Evolutionary conservation across 2,797 vertebrate species (phyloP).

Genomic region (Pterois miles): DNA sequence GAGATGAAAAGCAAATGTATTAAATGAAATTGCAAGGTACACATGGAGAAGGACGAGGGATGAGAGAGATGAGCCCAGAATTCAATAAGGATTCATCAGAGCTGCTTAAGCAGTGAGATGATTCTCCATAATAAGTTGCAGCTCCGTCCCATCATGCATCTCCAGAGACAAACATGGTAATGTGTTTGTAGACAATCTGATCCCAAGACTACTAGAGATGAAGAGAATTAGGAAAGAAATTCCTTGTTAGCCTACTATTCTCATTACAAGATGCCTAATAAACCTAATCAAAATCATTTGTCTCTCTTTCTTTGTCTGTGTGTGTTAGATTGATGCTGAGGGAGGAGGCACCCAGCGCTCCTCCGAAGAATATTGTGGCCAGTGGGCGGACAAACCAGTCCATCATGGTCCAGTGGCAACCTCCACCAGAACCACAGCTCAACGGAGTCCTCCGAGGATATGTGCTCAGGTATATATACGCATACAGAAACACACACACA

Average conservation of each 20-base stretch:
- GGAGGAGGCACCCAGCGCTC: constrained; percentile 94
- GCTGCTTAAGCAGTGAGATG: constrained; percentile 38
- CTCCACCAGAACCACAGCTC: constrained; percentile 93
- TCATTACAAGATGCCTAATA: constrained; percentile 23
- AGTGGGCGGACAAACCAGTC: constrained; percentile 97
- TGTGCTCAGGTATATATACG: constrained; percentile 87
- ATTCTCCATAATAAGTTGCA: constrained; percentile 20
- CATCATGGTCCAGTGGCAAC: constrained; percentile 99
- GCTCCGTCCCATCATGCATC: constrained; percentile 1
- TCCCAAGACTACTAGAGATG: constrained; percentile 10
- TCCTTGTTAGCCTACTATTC: neutral
- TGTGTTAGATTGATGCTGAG: constrained; percentile 89
- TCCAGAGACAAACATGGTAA: constrained; percentile 33
- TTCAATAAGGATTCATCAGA: constrained; percentile 54
- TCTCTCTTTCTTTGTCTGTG: constrained; percentile 31
- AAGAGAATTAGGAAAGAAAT: neutral
- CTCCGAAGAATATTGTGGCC: constrained; percentile 95
- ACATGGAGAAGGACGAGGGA: constrained; percentile 20
- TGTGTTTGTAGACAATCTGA: constrained; percentile 27
- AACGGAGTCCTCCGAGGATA: constrained; percentile 94
- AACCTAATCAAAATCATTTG: constrained; percentile 5
- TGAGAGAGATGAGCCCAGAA: constrained; percentile 31
- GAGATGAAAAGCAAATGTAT: constrained; percentile 51
- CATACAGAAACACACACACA: neutral
- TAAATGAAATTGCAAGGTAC: constrained; percentile 46